Evolutionary conservation across 2,113 vertebrate genomes (phyloP), one percentile per base, ranked within the genome.

Genomic region (Copsychus sechellarum): DNA sequence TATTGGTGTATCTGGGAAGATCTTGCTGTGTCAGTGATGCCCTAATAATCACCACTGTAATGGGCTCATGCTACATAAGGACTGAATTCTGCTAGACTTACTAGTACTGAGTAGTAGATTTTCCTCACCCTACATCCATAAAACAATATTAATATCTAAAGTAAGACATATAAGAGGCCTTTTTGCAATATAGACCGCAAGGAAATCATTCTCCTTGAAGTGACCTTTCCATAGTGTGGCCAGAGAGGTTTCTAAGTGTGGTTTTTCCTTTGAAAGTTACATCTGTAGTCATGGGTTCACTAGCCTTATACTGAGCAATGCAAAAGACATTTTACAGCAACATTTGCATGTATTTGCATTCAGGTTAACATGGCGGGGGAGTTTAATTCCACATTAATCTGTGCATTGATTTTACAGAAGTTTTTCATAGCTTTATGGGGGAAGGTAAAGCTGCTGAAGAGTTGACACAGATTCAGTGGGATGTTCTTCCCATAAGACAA

Each of bases 301-400:
- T 92, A 81, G 64, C 69, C 74, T 92, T 81, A 14, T 50, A 45
- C 40, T 70, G 33, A 67, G 67, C 69, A 54, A 19, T 23, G 51
- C 72, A 66, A 42, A 91, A 85, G 76, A 92, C 66, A 57, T 88
- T 87, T 76, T 74, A 53, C 47, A 80, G 83, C 64, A 87, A 88
- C 92, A 66, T 94, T 85, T 92, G 48, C 22, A 61, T 89, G 25
- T 42, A 72, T 96, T 93, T 96, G 77, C 77, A 81, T 91, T 83
- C 14, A 47, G 11, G 22, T 82, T 76, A 82, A 81, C 28, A n/a
- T 57, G 36, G 42, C 3, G 42, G 76, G 60, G 48, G 62, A 66
- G 47, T 85, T 78, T 65, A 95, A 89, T 88, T 93, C 53, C 0
- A 0, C 53, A 47, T 86, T 84, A 70, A 93, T 88, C 33, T 86